Base-by-base conservation (phyloP, 1,140 invertebrate genomes). In the Venustaconcha ellipsiformis region DNA sequence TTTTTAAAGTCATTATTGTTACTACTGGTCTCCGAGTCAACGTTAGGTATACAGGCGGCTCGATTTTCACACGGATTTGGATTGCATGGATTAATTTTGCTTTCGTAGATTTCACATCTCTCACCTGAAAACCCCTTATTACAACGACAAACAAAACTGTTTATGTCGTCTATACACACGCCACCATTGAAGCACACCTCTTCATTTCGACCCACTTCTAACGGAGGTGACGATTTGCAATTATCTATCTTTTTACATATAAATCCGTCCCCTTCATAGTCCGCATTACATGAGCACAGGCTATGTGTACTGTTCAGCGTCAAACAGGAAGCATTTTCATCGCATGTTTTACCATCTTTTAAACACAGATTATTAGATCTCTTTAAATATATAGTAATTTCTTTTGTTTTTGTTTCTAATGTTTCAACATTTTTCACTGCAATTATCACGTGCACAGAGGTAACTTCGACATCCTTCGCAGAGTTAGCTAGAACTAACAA, bases 261-360 rank as follows among this genome's bases (percentile, higher is more conserved):
- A 87, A 96, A 98, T 0, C 97, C 68, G 2, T 94, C 91, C 0
- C 93, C 92, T 0, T 95, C 92, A 92, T 96, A 99, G 14, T 97
- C 97, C 76, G 93, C 90, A 78, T 93, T 91, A 91, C 97, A 99
- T 84, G 95, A 93, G 91, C 97, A 99, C 15, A 23, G 63, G 8
- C 60, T 48, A 57, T 56, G 65, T 8, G 76, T 70, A 55, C 79
- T 75, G 67, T 72, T 78, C 8, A 69, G 23, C 18, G 72, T 67
- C n/a, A 82, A 71, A 76, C 81, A 84, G 59, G 73, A 74, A 20
- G 80, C 84, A 78, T 83, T 76, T 15, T 78, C 78, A 69, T 80
- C 59, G 72, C 84, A 86, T 18, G 70, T 74, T 62, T 70, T 64
- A 15, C 76, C 80, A 74, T 78, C 60, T 58, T 64, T 70, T 15